These are phyloP conservation scores for Vireo griseus DNA, from an alignment of 2,797 vertebrate species.

Conservation along the genomic window DNA sequence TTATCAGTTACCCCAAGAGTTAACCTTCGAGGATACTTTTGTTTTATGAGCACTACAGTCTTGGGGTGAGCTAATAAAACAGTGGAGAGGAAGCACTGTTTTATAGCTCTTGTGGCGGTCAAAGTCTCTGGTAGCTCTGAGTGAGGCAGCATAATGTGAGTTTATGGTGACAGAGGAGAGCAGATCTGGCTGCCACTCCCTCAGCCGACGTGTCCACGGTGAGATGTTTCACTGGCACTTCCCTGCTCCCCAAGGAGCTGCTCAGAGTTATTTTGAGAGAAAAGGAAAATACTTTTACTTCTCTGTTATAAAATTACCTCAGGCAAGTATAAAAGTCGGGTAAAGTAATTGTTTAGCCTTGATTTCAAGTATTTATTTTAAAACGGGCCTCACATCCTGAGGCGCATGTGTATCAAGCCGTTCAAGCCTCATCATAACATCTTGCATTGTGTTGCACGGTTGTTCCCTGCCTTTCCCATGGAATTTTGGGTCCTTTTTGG, in stretches of 20 bases:
- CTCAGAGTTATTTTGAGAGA: background rate
- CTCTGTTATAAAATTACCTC: background rate
- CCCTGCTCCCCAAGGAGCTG: background rate
- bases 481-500: background rate
- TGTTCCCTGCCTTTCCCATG: background rate
- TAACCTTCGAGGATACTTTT: background rate
- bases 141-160: background rate
- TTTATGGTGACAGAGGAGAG: background rate
- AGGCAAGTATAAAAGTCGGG: background rate
- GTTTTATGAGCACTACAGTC: background rate
- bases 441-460: fast-evolving
- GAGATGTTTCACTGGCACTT: fast-evolving
- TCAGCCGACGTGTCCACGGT: fast-evolving
- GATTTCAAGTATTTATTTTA: background rate
- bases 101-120: background rate
- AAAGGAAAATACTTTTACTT: background rate
- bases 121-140: background rate
- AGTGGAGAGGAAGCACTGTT: background rate
- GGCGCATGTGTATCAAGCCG: fast-evolving
- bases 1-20: background rate
- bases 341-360: background rate
- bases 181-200: background rate
- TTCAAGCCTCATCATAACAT: background rate
- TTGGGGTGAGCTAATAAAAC: background rate
- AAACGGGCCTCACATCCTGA: background rate